Evolutionary conservation across 1,140 invertebrate genomes (phyloP).

Genomic region (Eumeta japonica): DNA sequence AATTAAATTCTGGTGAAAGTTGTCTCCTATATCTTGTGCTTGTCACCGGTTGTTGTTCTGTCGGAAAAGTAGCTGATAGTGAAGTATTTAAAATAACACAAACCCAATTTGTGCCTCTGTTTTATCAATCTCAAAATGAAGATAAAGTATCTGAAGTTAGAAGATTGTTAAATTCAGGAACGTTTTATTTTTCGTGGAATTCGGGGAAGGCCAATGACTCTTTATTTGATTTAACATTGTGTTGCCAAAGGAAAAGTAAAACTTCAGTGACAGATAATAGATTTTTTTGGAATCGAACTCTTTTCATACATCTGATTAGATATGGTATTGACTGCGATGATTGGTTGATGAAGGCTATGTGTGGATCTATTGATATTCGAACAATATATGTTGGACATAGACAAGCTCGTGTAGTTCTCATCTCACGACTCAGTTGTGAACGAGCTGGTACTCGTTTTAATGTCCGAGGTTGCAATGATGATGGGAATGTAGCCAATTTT

Average conservation of each 20-base stretch:
- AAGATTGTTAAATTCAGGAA: constrained; percentile 92
- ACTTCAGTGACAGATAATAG: constrained; percentile 82
- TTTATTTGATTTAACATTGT: constrained; percentile 85
- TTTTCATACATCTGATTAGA: constrained; percentile 87
- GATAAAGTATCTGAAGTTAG: constrained; percentile 77
- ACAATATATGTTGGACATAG: constrained; percentile 93
- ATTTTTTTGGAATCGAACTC: constrained; percentile 96
- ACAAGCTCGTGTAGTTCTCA: constrained; percentile 89
- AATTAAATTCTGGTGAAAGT: constrained; percentile 81
- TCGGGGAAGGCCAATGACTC: constrained; percentile 42
- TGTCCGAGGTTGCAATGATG: constrained; percentile 97
- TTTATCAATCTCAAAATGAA: constrained; percentile 70
- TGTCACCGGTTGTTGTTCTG: constrained; percentile 91
- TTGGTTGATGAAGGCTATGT: constrained; percentile 93
- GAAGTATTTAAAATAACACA: constrained; percentile 94
- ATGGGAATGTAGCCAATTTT: constrained; percentile 99
- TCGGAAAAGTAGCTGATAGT: constrained; percentile 89
- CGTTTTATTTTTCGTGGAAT: constrained; percentile 91
- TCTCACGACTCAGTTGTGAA: constrained; percentile 95
- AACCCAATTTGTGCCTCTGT: constrained; percentile 83
- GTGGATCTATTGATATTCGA: constrained; percentile 92
- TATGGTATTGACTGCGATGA: constrained; percentile 84
- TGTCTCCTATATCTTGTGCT: constrained; percentile 84
- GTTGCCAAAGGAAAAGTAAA: constrained; percentile 82
- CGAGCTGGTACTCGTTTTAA: constrained; percentile 95